Evolutionary conservation across 2,797 vertebrate genomes (phyloP).

Genomic region (Limosa lapponica): DNA sequence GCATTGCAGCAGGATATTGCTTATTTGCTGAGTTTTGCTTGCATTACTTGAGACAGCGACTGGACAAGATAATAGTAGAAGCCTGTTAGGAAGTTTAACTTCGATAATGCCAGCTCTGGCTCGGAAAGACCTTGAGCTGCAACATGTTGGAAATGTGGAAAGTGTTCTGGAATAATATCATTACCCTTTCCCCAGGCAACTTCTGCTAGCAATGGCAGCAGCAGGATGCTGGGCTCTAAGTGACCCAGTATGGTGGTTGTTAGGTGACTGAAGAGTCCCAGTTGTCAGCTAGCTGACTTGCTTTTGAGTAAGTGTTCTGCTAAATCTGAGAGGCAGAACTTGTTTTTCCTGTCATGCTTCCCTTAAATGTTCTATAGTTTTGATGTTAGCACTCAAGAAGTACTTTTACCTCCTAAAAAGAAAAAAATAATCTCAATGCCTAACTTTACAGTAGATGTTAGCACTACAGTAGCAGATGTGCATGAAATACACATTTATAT

Average conservation of each 20-base stretch:
- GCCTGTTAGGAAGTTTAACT: background rate
- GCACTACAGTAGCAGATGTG: rapidly evolving
- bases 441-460: background rate
- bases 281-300: background rate
- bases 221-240: background rate
- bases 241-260: background rate
- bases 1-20: background rate
- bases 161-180: background rate
- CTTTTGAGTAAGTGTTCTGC: background rate
- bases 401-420: background rate
- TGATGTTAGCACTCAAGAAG: background rate
- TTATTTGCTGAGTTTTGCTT: background rate
- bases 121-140: background rate
- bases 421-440: background rate
- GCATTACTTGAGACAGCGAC: background rate
- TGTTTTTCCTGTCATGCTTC: background rate
- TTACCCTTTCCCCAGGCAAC: background rate
- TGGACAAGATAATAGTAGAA: background rate
- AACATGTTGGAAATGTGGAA: background rate
- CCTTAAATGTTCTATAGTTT: background rate
- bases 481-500: background rate
- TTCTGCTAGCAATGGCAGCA: background rate
- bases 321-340: background rate
- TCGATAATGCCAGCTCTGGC: background rate
- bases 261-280: background rate